A percentile compares a stretch with the other conserved stretches of the same genome.
These are phyloP conservation scores for Cristatella mucedo DNA, from an alignment of 2,888 invertebrate genomes.

Conservation along the genomic window DNA sequence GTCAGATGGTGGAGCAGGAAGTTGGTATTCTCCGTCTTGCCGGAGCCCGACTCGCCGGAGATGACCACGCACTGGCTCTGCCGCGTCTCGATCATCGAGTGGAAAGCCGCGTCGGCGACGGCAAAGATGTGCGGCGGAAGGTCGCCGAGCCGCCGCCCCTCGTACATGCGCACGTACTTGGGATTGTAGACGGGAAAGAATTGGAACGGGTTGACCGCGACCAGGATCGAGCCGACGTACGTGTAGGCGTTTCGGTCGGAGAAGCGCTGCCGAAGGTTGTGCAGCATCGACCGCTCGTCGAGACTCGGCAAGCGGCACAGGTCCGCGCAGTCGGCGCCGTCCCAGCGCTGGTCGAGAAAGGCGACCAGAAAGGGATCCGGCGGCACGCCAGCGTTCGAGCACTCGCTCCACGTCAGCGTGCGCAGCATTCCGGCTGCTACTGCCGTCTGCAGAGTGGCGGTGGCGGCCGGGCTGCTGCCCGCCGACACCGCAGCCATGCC, in stretches of 20 bases:
- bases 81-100: slow-evolving; percentile 77
- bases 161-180: slow-evolving; percentile 85
- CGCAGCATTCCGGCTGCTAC: slow-evolving; percentile 45
- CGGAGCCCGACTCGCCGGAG: slow-evolving; percentile 84
- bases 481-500: slow-evolving; percentile 13
- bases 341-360: slow-evolving; percentile 69
- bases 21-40: slow-evolving; percentile 90
- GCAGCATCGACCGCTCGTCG: slow-evolving; percentile 77
- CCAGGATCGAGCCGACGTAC: slow-evolving; percentile 83
- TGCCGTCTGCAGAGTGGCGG: slow-evolving; percentile 73
- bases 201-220: slow-evolving; percentile 72
- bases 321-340: slow-evolving; percentile 84
- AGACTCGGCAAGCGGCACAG: slow-evolving; percentile 84
- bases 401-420: slow-evolving; percentile 66
- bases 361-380: slow-evolving; percentile 72
- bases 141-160: slow-evolving; percentile 64
- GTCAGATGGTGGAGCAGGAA: slow-evolving; percentile 84
- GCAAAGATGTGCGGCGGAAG: slow-evolving; percentile 93
- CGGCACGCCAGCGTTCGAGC: slow-evolving; percentile 33
- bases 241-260: slow-evolving; percentile 84
- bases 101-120: slow-evolving; percentile 80
- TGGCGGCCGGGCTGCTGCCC: slow-evolving; percentile 22
- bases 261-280: slow-evolving; percentile 69
- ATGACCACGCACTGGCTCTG: slow-evolving; percentile 87
- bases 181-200: slow-evolving; percentile 95